Base-by-base conservation (phyloP, 2,888 invertebrate genomes). In the Gastrophysa polygoni region DNA sequence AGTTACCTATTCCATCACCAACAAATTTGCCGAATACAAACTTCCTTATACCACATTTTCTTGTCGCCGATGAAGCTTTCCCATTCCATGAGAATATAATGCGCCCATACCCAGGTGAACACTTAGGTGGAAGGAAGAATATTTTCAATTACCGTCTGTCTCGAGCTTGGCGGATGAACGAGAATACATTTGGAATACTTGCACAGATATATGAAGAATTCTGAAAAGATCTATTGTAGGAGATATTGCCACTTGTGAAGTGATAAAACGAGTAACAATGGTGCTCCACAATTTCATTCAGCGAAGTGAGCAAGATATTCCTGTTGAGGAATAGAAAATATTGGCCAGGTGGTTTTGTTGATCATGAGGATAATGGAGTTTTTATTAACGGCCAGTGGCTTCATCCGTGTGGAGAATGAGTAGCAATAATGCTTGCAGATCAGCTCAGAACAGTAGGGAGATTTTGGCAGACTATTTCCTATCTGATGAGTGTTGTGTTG, bases 251-350 rank as follows among this genome's bases (percentile, higher is more conserved):
- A 43, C n/a, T 14, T 29, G 18, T 43, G 56, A 61, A 48, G 6
- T 16, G 17, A 38, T 62, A 24, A 14, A 34, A 10, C 48, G 52
- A 46, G 67, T 67, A n/a, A 54, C 59, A 29, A 64, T 69, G 14
- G 65, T 61, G 8, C 47, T 69, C 8, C 67, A 69, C 38, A 69
- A 66, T 62, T 66, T 63, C 47, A 11, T 68, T 14, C 64, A 67
- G 58, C 54, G 46, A 29, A n/a, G 18, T 14, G 61, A 57, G 51
- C 17, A 18, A 18, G n/a, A 47, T 20, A 20, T 48, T 11, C 34
- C 48, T 16, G 24, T n/a, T 28, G 29, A 20, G 5, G 47, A 57
- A 49, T n/a, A 44, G 61, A 18, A 29, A 21, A 21, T 61, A 61
- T 46, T 61, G 48, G 16, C 55, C 55, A 3, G 46, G 56, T 17